Conservation (phyloP, 2,888 invertebrate species). For the Cataglyphis cursor region DNA sequence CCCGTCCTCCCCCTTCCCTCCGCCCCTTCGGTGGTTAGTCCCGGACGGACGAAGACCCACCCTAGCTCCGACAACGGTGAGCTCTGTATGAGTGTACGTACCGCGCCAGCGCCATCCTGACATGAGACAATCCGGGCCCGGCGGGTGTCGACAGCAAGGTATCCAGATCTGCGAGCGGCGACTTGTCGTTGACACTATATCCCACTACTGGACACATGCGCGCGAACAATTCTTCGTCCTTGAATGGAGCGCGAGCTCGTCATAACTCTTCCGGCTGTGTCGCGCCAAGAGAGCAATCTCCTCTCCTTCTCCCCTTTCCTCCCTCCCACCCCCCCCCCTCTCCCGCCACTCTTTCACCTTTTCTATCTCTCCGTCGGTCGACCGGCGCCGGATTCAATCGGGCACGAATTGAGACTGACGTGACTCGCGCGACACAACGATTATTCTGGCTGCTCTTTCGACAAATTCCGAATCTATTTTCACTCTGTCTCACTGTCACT, state of each 20-base stretch:
- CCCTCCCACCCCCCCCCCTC: slow-evolving; percentile 33
- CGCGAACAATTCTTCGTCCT: slow-evolving; percentile 77
- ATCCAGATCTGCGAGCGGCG: slow-evolving; percentile 87
- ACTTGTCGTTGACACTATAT: slow-evolving; percentile 81
- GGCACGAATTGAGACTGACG: slow-evolving; percentile 16
- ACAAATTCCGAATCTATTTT: slow-evolving; percentile 20
- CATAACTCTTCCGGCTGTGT: slow-evolving; percentile 77
- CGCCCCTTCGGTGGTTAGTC: slow-evolving; percentile 16
- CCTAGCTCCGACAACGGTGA: slow-evolving; percentile 57
- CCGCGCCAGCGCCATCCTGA: slow-evolving; percentile 91
- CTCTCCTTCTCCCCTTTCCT: not conserved
- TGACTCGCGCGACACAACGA: slow-evolving; percentile 47
- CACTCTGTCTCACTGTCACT: slow-evolving; percentile 49
- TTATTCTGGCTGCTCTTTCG: not conserved
- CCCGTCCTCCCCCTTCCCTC: not conserved
- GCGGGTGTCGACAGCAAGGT: slow-evolving; percentile 85
- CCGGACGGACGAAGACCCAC: slow-evolving; percentile 65
- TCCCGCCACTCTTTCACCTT: slow-evolving; percentile 4
- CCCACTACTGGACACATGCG: slow-evolving; percentile 87
- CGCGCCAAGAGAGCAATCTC: slow-evolving; percentile 44
- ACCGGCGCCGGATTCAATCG: slow-evolving; percentile 23
- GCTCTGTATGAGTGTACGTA: slow-evolving; percentile 84
- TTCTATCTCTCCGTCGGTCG: slow-evolving; percentile 51
- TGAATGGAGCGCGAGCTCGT: slow-evolving; percentile 77
- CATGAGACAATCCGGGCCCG: slow-evolving; percentile 89